Conservation (phyloP, 2,797 vertebrate genomes). For the Mus minutoides region DNA sequence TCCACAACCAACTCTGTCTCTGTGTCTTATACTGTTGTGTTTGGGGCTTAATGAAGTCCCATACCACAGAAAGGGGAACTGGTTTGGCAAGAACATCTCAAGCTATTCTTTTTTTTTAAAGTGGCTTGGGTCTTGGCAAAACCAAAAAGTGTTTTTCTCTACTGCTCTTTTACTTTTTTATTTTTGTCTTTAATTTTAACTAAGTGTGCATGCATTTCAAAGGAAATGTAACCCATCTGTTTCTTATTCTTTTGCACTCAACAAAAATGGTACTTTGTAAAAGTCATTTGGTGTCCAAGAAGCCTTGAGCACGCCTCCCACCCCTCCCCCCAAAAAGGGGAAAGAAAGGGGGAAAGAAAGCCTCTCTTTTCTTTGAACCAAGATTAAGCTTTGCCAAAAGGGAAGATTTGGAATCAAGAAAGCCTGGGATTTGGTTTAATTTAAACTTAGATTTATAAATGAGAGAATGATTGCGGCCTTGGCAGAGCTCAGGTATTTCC, state of each 20-base stretch:
- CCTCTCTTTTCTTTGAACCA: slow-evolving; percentile 77
- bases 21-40: slow-evolving; percentile 60
- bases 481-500: slow-evolving; percentile 53
- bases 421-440: slow-evolving; percentile 68
- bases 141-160: slow-evolving; percentile 78
- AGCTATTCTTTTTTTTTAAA: slow-evolving; percentile 61
- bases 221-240: slow-evolving; percentile 82
- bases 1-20: slow-evolving; percentile 71
- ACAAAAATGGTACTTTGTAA: slow-evolving; percentile 79
- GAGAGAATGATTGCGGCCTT: slow-evolving; percentile 35
- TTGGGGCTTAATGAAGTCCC: slow-evolving; percentile 68
- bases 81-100: slow-evolving; percentile 68
- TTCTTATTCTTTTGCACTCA: slow-evolving; percentile 77
- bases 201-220: slow-evolving; percentile 79
- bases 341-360: not conserved
- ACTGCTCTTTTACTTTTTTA: slow-evolving; percentile 64
- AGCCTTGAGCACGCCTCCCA: slow-evolving; percentile 56
- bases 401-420: slow-evolving; percentile 65
- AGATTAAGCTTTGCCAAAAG: slow-evolving; percentile 67
- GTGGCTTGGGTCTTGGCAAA: slow-evolving; percentile 80
- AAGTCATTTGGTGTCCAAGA: slow-evolving; percentile 75
- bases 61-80: slow-evolving; percentile 40
- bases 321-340: not conserved
- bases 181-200: slow-evolving; percentile 78
- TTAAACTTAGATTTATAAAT: slow-evolving; percentile 71